Conservation (phyloP, 2,113 vertebrate genomes). For the Rhizomys pruinosus region DNA sequence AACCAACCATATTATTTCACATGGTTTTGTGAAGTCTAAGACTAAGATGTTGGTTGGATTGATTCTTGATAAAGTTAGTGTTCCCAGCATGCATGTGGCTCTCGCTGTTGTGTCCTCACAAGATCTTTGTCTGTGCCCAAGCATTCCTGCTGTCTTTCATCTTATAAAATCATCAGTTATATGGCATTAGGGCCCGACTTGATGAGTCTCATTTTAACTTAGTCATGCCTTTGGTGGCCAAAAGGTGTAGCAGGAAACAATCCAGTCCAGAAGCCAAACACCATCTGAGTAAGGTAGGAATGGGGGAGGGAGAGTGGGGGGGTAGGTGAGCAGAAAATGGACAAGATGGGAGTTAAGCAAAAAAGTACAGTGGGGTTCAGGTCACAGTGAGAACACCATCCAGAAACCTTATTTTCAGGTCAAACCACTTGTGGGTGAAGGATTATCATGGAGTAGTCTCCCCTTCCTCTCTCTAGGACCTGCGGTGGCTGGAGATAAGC, state of each 20-base stretch:
- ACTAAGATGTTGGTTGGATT: neutral
- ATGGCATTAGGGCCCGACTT: neutral
- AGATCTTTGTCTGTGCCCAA: neutral
- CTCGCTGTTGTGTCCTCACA: neutral
- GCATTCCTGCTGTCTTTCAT: neutral
- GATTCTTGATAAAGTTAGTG: neutral
- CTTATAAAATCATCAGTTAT: neutral
- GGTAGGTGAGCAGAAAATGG: neutral
- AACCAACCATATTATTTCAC: neutral
- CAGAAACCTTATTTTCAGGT: neutral
- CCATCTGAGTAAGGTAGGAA: neutral
- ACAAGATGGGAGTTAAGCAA: neutral
- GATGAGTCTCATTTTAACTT: slow-evolving; percentile 9
- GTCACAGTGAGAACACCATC: neutral
- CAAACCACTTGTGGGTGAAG: neutral
- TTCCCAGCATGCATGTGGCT: neutral
- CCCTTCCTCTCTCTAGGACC: no score
- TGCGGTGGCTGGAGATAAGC: neutral
- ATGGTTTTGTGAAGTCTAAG: neutral
- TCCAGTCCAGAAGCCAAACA: neutral
- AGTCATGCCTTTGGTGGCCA: neutral
- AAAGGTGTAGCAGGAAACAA: neutral
- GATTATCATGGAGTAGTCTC: neutral
- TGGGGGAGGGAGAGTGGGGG: no score
- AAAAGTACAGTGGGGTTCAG: neutral